These are phyloP conservation scores for Cremastinae sp. DNA, from an alignment of 2,888 invertebrate species.

Conservation along the genomic window DNA sequence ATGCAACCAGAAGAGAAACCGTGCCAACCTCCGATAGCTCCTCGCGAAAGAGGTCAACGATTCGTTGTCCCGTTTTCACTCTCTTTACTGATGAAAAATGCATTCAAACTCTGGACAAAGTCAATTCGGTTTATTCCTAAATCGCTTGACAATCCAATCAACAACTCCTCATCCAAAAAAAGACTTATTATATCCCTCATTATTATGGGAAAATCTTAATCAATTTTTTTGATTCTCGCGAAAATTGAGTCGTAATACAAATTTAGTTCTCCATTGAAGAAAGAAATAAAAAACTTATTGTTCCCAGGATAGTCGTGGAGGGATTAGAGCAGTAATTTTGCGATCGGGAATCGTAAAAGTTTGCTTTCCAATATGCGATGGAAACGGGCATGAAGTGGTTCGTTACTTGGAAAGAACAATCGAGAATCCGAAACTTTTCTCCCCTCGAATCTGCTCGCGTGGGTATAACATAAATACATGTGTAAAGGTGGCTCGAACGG, in stretches of 20 bases:
- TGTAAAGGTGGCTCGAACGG: not conserved
- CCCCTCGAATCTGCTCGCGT: slow-evolving; percentile 15
- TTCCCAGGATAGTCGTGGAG: not conserved
- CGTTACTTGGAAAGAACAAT: slow-evolving; percentile 34
- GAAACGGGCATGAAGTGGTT: not conserved
- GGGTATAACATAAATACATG: not conserved
- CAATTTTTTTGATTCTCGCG: too few relatives aligned
- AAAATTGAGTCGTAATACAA: too few relatives aligned
- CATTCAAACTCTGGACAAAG: not conserved
- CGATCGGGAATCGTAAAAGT: not conserved
- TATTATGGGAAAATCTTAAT: too few relatives aligned
- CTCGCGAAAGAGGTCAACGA: not conserved
- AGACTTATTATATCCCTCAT: too few relatives aligned
- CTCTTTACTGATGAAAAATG: not conserved
- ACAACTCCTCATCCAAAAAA: too few relatives aligned
- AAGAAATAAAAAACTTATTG: too few relatives aligned
- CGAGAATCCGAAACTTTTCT: slow-evolving; percentile 51
- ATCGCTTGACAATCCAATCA: not conserved
- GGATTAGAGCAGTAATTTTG: not conserved
- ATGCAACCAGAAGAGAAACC: slow-evolving; percentile 22
- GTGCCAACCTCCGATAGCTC: slow-evolving; percentile 2
- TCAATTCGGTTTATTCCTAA: not conserved
- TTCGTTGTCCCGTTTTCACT: not conserved
- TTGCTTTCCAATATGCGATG: not conserved
- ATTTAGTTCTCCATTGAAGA: too few relatives aligned